Percentiles rank a stretch among this genome's conserved stretches.
Evolutionary conservation across 2,797 vertebrate species (phyloP).

Genomic region (Poeciliopsis infans): DNA sequence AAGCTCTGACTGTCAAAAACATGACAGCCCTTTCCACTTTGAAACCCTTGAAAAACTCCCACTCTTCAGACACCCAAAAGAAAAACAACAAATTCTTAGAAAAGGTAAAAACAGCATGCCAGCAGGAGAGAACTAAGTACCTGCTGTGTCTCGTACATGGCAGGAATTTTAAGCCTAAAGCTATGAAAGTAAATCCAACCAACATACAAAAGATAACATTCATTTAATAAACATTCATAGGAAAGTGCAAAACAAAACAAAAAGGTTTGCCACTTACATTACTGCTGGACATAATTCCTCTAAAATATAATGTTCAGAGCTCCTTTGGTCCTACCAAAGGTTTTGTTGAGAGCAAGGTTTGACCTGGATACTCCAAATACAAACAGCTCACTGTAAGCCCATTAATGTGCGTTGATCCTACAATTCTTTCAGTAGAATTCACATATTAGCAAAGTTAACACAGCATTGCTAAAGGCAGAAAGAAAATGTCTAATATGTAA

Average conservation of each 20-base stretch:
- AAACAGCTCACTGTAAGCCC: constrained; percentile 55
- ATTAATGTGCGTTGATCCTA: constrained; percentile 53
- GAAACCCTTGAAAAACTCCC: constrained; percentile 8
- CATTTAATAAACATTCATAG: neutral
- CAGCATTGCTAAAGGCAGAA: constrained; percentile 26
- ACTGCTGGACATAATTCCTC: neutral
- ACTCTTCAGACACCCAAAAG: constrained; percentile 31
- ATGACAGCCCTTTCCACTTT: constrained; percentile 16
- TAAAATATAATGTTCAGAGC: constrained; percentile 45
- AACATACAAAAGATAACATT: constrained; percentile 17
- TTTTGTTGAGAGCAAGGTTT: constrained; percentile 53
- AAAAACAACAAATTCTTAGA: constrained; percentile 32
- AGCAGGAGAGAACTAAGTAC: constrained; percentile 65
- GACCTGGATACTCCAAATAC: constrained; percentile 58
- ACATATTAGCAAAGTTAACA: constrained; percentile 22
- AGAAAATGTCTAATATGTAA: constrained; percentile 39
- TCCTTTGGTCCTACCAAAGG: constrained; percentile 26
- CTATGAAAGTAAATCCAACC: constrained; percentile 42
- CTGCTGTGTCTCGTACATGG: constrained; percentile 65
- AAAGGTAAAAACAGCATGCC: constrained; percentile 57
- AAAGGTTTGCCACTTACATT: constrained; percentile 31
- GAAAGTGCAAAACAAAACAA: neutral
- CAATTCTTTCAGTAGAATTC: constrained; percentile 19
- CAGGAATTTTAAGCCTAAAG: constrained; percentile 72
- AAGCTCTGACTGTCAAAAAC: constrained; percentile 10